Evolutionary conservation across 2,113 vertebrate genomes (phyloP).

Genomic region (Pachycephala philippinensis): DNA sequence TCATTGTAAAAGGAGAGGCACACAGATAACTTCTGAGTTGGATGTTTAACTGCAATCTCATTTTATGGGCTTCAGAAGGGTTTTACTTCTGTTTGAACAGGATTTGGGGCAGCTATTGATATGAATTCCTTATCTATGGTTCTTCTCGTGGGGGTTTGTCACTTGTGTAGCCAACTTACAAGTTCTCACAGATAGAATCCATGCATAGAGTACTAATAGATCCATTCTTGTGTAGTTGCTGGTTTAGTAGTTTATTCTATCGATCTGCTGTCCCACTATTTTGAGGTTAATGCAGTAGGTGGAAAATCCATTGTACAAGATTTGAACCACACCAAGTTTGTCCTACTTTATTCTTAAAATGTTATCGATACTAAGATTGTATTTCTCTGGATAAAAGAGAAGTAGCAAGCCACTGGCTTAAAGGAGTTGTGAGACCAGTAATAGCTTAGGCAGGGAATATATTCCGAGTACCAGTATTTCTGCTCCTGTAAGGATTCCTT

Average conservation of each 20-base stretch:
- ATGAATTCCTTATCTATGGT: neutral
- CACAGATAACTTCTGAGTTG: neutral
- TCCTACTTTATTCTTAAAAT: neutral
- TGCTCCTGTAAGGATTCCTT: neutral
- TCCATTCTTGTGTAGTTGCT: neutral
- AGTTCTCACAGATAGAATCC: neutral
- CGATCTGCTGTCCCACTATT: rapidly evolving
- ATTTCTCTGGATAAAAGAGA: neutral
- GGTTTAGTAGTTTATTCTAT: neutral
- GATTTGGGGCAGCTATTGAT: neutral
- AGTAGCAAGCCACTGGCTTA: neutral
- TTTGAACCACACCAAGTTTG: neutral
- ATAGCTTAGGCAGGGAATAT: neutral
- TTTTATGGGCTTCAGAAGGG: neutral
- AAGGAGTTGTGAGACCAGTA: neutral
- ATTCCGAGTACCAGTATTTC: neutral
- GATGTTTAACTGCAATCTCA: neutral
- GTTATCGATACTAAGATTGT: neutral
- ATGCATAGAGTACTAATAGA: neutral
- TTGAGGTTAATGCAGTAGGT: neutral
- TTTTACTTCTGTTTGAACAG: neutral
- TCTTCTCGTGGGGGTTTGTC: neutral
- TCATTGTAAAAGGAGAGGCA: neutral
- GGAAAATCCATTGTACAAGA: neutral
- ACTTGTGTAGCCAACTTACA: neutral